A percentile compares a stretch with the other conserved stretches of the same genome.
Evolutionary conservation across 2,797 vertebrate genomes (phyloP).

Genomic region (Acrossocheilus wenchowensis): DNA sequence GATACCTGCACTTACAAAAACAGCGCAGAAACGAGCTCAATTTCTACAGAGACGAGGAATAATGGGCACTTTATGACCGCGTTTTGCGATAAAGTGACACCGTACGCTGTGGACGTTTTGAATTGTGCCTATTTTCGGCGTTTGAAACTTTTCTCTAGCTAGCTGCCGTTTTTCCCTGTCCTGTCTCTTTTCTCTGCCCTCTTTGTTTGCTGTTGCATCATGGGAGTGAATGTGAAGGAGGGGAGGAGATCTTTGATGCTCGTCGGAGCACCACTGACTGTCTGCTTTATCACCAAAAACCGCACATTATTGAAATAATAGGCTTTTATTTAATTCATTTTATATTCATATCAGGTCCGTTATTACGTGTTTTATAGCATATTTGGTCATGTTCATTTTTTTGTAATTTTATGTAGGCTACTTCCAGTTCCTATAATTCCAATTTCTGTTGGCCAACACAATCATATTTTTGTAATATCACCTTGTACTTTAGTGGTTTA

Average conservation of each 20-base stretch:
- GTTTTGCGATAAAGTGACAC: not conserved
- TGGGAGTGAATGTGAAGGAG: conserved; percentile 49
- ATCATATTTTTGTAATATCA: not conserved
- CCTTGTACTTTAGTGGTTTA: not conserved
- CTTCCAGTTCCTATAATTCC: not conserved
- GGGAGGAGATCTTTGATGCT: conserved; percentile 1
- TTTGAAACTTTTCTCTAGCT: conserved; percentile 57
- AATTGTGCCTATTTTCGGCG: conserved; percentile 22
- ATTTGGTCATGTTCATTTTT: not conserved
- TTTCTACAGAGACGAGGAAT: not conserved
- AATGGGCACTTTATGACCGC: not conserved
- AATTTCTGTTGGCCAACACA: not conserved
- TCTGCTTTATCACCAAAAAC: not conserved
- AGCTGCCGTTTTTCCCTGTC: conserved; percentile 29
- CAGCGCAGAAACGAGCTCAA: not conserved
- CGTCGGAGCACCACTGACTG: not conserved
- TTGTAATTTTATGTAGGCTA: not conserved
- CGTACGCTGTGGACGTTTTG: not conserved
- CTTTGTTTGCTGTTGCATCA: conserved; percentile 68
- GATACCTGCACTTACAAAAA: conserved; percentile 28
- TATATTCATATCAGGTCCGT: not conserved
- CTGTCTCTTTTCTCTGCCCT: conserved; percentile 53
- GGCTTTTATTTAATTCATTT: not conserved
- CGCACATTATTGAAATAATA: not conserved
- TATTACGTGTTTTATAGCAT: not conserved